Base-by-base conservation (phyloP, 2,113 vertebrate species). In the Bujurquina vittata region DNA sequence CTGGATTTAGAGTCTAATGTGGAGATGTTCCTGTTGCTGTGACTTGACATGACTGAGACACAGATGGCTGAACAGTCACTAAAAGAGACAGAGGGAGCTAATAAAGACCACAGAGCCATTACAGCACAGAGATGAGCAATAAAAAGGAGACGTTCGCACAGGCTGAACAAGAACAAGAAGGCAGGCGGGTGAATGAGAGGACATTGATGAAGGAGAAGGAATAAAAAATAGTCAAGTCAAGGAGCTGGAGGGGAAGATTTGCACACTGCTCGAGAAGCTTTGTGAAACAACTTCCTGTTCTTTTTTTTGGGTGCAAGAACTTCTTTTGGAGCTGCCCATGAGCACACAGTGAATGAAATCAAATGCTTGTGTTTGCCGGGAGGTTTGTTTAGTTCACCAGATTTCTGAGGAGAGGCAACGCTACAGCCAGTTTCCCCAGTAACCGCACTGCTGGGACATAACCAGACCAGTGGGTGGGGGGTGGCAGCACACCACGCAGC, bases 271-370 rank as follows among this genome's bases (percentile, higher is more conserved):
- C 90, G 86, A 65, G 75, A 46, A 63, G 89, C 93, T 94, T 95
- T 95, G 94, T 95, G 78, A 69, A 73, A 85, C 79, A 7, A 92
- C 94, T 95, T 96, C 95, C 95, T 94, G 89, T 89, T 84, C 94
- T 94, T 89, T 93, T 93, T 91, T 79, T 37, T 43, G 35, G 77
- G 20, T 67, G 54, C 74, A 81, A 75, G 79, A 81, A 91, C 75
- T 86, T 93, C 91, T 92, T 91, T 93, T 87, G 84, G 86, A 80
- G 89, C 84, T 43, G 82, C 79, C 89, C 67, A 23, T 83, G 65
- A 88, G 77, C 87, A 83, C 88, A 74, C 61, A 60, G 57, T 85
- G 87, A 92, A 91, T 90, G 85, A 94, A 93, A 85, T 84, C 7
- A 92, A 91, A 90, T 87, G 77, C 88, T 79, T 79, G 75, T 88